Conservation (phyloP, 2,113 vertebrate genomes). For the Meleagris gallopavo region DNA sequence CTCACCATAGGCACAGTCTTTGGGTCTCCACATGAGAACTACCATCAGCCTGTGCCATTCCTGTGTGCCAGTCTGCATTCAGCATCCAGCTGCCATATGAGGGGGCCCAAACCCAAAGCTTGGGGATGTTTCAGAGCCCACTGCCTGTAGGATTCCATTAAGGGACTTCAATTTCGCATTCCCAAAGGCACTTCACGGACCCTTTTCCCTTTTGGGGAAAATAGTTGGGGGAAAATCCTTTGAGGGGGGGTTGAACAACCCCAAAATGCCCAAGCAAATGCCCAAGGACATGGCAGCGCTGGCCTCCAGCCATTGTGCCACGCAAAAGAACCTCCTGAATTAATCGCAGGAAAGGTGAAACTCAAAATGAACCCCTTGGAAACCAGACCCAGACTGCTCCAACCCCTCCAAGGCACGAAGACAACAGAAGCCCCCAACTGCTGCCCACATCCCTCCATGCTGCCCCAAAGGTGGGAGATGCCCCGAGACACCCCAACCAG, state of each 20-base stretch:
- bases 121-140: not conserved
- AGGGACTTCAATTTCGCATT: conserved; percentile 2
- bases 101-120: not conserved
- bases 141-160: not conserved
- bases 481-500: not conserved
- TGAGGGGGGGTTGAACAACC: not conserved
- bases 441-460: not conserved
- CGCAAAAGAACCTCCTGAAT: not conserved
- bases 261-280: fast-evolving
- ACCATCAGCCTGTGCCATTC: not conserved
- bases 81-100: not conserved
- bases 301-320: not conserved
- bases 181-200: not conserved
- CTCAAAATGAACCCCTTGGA: not conserved
- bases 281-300: not conserved
- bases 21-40: not conserved
- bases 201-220: not conserved
- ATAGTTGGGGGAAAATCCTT: not conserved
- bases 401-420: not conserved
- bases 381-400: not conserved
- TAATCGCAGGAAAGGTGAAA: not conserved
- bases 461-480: not conserved
- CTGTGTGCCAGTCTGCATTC: not conserved
- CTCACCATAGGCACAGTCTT: not conserved
- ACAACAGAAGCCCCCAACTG: not conserved